Percentiles rank a stretch among this genome's conserved stretches.
Evolutionary conservation across 2,888 invertebrate species (phyloP).

Genomic region (Formica aserva): DNA sequence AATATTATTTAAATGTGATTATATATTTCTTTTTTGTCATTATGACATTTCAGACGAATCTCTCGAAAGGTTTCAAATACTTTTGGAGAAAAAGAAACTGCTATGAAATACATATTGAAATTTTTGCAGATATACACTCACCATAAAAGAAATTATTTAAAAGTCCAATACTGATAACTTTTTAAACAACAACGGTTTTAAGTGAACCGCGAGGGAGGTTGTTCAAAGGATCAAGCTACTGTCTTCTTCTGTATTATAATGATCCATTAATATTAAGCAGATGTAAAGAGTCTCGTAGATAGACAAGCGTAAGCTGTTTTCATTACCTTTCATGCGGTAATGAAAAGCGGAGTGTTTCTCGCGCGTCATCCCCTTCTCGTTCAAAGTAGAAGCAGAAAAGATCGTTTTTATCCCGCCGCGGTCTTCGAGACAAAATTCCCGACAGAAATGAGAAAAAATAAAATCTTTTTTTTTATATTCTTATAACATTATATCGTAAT

Average conservation of each 20-base stretch:
- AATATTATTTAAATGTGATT: background rate
- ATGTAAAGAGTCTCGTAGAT: slow-evolving; percentile 29
- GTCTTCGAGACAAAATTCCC: background rate
- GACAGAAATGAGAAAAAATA: background rate
- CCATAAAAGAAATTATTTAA: background rate
- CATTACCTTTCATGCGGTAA: slow-evolving; percentile 24
- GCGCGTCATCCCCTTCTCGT: background rate
- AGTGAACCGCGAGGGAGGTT: background rate
- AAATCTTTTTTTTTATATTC: background rate
- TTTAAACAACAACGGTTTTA: background rate
- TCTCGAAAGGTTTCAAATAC: background rate
- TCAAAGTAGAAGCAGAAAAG: background rate
- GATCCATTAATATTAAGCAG: slow-evolving; percentile 50
- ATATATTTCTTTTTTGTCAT: background rate
- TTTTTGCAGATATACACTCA: background rate
- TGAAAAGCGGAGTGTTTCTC: slow-evolving; percentile 26
- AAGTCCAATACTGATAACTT: background rate
- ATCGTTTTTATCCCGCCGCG: background rate
- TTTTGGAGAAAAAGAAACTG: background rate
- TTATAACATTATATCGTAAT: background rate
- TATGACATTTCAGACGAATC: background rate
- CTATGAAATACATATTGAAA: background rate
- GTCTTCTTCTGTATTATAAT: slow-evolving; percentile 8
- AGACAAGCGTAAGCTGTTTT: background rate
- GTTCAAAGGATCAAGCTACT: background rate